Evolutionary conservation across 2,797 vertebrate species (phyloP).

Genomic region (Xenentodon cancila): DNA sequence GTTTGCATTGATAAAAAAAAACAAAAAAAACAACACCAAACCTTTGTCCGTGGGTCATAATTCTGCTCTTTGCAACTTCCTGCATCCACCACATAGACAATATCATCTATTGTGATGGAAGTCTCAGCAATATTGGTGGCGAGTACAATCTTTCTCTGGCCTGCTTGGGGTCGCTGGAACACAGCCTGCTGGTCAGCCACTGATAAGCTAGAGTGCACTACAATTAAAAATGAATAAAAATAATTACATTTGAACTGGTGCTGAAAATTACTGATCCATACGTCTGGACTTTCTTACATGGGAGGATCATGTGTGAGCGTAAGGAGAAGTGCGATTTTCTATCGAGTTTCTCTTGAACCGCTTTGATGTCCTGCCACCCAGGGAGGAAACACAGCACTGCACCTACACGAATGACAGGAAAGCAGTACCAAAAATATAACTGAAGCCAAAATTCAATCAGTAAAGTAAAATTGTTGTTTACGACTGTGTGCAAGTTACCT

Average conservation of each 20-base stretch:
- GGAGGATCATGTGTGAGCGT: conserved; percentile 87
- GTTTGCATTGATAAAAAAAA: too few relatives aligned
- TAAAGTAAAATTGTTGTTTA: not conserved
- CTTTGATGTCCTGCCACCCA: conserved; percentile 96
- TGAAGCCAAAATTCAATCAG: not conserved
- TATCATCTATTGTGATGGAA: conserved; percentile 95
- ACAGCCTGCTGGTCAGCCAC: conserved; percentile 94
- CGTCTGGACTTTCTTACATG: conserved; percentile 80
- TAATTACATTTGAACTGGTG: rapidly evolving
- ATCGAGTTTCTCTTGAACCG: conserved; percentile 89
- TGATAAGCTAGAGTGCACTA: conserved; percentile 96
- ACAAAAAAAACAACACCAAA: conserved; percentile 41
- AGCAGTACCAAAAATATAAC: not conserved
- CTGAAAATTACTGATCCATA: not conserved
- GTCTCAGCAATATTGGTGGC: conserved; percentile 97
- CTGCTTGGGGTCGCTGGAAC: conserved; percentile 86
- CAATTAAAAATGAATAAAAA: not conserved
- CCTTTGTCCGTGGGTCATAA: conserved; percentile 94
- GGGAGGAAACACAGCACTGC: conserved; percentile 97
- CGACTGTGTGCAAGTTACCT: conserved; percentile 76
- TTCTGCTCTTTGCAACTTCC: conserved; percentile 94
- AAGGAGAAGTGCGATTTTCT: conserved; percentile 75
- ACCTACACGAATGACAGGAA: conserved; percentile 74
- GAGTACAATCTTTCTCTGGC: conserved; percentile 91
- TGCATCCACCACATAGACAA: conserved; percentile 93